Conservation (phyloP, 2,113 vertebrate species). For the Euleptes europaea region DNA sequence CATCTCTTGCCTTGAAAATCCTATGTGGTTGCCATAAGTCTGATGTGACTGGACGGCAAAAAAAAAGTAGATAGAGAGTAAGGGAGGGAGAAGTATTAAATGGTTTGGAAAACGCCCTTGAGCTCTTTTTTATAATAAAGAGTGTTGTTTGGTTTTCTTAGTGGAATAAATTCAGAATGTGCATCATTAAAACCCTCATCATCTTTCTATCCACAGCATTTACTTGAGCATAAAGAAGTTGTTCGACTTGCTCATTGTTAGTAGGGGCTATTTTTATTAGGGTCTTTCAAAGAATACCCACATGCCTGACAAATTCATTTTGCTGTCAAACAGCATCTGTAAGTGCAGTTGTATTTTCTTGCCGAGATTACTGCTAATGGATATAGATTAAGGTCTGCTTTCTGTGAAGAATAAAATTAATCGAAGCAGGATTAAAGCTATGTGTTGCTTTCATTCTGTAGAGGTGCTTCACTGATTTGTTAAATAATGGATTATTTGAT, state of each 20-base stretch:
- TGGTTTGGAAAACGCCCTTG: slow-evolving; percentile 74
- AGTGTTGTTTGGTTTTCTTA: slow-evolving; percentile 64
- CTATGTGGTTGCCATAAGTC: too few relatives aligned
- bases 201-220: slow-evolving; percentile 68
- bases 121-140: slow-evolving; percentile 70
- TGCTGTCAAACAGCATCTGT: slow-evolving; percentile 71
- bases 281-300: slow-evolving; percentile 70
- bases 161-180: slow-evolving; percentile 68
- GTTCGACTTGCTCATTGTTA: slow-evolving; percentile 65
- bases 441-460: slow-evolving; percentile 74
- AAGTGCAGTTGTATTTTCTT: slow-evolving; percentile 74
- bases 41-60: not conserved
- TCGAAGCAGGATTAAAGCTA: slow-evolving; percentile 79
- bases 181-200: slow-evolving; percentile 76
- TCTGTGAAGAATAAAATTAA: slow-evolving; percentile 82
- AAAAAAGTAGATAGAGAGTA: not conserved
- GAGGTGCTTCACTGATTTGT: slow-evolving; percentile 76
- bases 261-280: slow-evolving; percentile 76
- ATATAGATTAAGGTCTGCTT: slow-evolving; percentile 88
- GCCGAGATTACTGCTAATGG: slow-evolving; percentile 81
- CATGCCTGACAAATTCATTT: slow-evolving; percentile 71
- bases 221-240: slow-evolving; percentile 73
- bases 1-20: too few relatives aligned
- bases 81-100: not conserved
- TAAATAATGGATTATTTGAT: slow-evolving; percentile 76